Conservation (phyloP, 2,888 invertebrate genomes). For the Argynnis bischoffii region DNA sequence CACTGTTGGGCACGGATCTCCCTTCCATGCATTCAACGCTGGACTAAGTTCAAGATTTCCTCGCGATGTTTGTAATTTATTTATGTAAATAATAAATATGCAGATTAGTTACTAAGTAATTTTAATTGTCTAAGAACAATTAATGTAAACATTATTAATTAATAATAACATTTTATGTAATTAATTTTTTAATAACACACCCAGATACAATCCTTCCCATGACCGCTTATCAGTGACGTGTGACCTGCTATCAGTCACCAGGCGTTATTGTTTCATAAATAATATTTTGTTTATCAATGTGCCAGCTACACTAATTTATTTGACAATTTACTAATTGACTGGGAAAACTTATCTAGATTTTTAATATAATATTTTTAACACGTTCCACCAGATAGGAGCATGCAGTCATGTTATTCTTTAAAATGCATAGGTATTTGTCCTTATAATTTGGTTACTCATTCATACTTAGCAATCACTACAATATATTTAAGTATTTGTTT, state of each 20-base stretch:
- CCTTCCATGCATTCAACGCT: no score
- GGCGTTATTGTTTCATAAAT: constrained; percentile 23
- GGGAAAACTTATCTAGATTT: neutral
- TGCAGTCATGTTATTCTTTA: neutral
- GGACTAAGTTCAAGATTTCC: no score
- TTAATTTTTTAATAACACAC: neutral
- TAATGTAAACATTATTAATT: no score
- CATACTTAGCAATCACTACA: no score
- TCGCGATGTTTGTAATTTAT: no score
- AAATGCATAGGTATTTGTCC: neutral
- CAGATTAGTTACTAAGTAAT: no score
- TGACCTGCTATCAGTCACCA: constrained; percentile 27
- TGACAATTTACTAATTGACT: neutral
- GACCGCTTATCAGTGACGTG: constrained; percentile 34
- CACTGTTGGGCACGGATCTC: no score
- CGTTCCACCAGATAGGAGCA: neutral
- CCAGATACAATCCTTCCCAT: constrained; percentile 23
- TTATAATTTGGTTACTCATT: no score
- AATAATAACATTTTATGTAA: no score
- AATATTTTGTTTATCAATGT: constrained; percentile 14
- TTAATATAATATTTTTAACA: neutral
- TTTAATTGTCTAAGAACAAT: no score
- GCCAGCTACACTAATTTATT: constrained; percentile 1
- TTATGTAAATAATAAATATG: no score
- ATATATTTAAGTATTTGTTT: no score